Evolutionary conservation across 2,888 invertebrate species (phyloP).

Genomic region (Sepiola atlantica): DNA sequence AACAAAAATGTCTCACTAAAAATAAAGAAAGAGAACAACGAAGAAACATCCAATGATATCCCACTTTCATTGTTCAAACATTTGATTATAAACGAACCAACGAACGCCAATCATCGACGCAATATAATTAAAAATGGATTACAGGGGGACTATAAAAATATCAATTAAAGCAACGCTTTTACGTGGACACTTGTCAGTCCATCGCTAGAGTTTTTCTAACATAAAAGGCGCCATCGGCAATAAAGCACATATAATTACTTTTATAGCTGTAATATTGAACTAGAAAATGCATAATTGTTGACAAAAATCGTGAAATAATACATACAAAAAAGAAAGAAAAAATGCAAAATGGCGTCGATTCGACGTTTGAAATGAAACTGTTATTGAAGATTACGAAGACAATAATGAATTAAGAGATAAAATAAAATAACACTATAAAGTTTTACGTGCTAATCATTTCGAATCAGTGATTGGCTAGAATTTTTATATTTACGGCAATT

Average conservation of each 20-base stretch:
- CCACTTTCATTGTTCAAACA: neutral
- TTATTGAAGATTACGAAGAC: neutral
- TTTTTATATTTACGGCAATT: neutral
- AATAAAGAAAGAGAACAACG: neutral
- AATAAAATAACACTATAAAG: neutral
- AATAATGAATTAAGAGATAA: neutral
- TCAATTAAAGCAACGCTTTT: neutral
- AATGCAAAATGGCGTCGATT: neutral
- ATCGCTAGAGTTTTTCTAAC: neutral
- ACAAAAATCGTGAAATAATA: neutral
- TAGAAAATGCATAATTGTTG: neutral
- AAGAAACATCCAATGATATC: neutral
- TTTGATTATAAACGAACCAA: neutral
- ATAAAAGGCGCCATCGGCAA: neutral
- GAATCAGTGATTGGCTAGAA: neutral
- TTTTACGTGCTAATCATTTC: neutral
- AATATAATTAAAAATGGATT: conserved; percentile 4
- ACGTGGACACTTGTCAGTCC: neutral
- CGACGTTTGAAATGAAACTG: neutral
- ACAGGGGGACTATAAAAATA: neutral
- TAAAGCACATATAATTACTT: neutral
- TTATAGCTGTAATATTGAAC: conserved; percentile 32
- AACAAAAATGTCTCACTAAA: neutral
- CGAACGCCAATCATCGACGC: conserved; percentile 2
- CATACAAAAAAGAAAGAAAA: neutral